Base-by-base conservation (phyloP, 2,888 invertebrate species). In the Acholoe squamosa region DNA sequence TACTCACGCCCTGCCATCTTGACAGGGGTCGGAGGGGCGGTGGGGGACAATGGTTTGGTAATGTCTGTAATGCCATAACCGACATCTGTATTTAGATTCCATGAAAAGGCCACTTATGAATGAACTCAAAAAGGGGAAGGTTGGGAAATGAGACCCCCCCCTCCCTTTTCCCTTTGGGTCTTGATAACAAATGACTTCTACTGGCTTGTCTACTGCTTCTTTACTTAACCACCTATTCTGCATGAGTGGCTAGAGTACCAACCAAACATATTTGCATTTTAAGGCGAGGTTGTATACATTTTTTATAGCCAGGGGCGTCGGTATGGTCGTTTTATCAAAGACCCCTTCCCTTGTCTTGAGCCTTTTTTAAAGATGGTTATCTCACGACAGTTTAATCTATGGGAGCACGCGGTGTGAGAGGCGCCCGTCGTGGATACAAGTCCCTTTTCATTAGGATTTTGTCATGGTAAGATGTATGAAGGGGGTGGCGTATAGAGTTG, bases 61-160 rank as follows among this genome's bases (percentile, higher is more conserved):
- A 76, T 76, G 76, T 76, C 76, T 76, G 31, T 76, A 19, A 76
- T 76, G 28, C 31, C 76, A 25, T 31, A 31, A 31, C 76, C 76
- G 76, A 28, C 76, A 76, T 76, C 76, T 76, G 76, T 76, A 76
- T 76, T 76, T 31, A 76, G 31, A 25, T 3, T 3, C 76, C 19
- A 14, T 76, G 16, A 76, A 76, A 76, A 31, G 76, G 76, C 76
- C 76, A 76, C 76, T 76, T 76, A 76, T 76, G 31, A 25, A 76
- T 76, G 76, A 76, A 76, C 76, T 76, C 61, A 61, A 61, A 61
- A 61, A 61, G 61, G 61, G 61, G 14, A 61, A n/a, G n/a, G 61
- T 61, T 61, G 76, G 0, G 31, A 28, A 76, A 28, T 7, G 76
- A 5, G 16, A 76, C 25, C 76, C 25, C 76, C 76, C 16, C 76